Base-by-base conservation (phyloP, 37 sponge, comb jelly and placozoan species). In the Lycopodina hypogea region DNA sequence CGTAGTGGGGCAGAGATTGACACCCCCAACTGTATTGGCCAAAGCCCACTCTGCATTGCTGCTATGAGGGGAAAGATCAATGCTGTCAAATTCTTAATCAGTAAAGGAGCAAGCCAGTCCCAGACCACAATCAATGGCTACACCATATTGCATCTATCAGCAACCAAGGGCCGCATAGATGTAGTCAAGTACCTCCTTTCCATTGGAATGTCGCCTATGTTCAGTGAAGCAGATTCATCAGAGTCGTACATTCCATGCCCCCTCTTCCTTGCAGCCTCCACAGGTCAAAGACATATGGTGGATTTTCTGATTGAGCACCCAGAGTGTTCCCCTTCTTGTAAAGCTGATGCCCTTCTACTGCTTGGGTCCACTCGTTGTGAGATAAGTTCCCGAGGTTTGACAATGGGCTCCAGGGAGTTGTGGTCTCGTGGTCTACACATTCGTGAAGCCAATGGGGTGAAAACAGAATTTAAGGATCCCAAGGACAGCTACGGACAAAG, bases 21-120 rank as follows among this genome's bases (percentile, higher is more conserved):
- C 79, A 90, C 88, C 24, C 91, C 95, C 12, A 94, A 90, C 68
- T 85, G 83, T 12, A 85, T 90, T n/a, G 95, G 95, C 7, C 95
- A 94, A 86, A 90, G 91, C 37, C 95, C 95, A 4, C 79, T 90
- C 30, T 75, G 90, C 50, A 90, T 90, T 34, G 95, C 95, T 2
- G 91, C 90, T 30, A 80, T 94, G 76, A 76, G 95, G 32, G 82
- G 90, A 1, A 85, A 90, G 42, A 57, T 79, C 1, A 33, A 81
- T n/a, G 91, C 95, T 1, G 88, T 94, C 59, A 76, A 78, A 68
- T 87, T 74, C 55, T 74, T 95, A 23, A 32, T 91, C 1, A 58
- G 75, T 0, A 76, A 79, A 1, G 89, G 89, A n/a, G 95, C 95
- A 4, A 78, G 91, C 48, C 75, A 59, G 53, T 29, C 82, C 42